A percentile compares a stretch with the other conserved stretches of the same genome.
Conservation (phyloP, 2,113 vertebrate genomes). For the Sinocyclocheilus anophthalmus region DNA sequence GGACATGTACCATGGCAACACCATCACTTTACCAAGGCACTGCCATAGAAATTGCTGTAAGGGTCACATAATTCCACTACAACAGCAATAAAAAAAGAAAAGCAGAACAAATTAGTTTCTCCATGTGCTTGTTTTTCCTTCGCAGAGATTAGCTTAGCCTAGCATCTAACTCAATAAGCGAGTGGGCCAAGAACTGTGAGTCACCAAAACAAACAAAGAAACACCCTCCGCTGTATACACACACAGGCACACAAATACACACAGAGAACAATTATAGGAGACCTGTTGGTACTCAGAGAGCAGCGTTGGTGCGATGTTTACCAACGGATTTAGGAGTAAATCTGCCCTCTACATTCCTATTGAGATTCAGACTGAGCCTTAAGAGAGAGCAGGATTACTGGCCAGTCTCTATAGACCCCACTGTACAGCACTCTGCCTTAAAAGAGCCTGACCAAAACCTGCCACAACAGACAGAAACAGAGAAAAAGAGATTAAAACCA, state of each 20-base stretch:
- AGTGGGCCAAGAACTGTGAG: constrained; percentile 49
- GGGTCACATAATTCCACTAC: neutral
- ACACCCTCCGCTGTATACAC: constrained; percentile 50
- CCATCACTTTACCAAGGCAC: neutral
- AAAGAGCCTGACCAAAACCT: constrained; percentile 48
- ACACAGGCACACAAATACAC: constrained; percentile 24
- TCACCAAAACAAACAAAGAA: constrained; percentile 53
- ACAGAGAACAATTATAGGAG: constrained; percentile 49
- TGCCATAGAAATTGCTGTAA: neutral
- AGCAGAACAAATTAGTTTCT: neutral
- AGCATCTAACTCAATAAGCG: constrained; percentile 35
- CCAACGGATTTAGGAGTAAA: constrained; percentile 61
- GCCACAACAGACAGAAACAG: constrained; percentile 29
- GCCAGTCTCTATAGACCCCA: constrained; percentile 53
- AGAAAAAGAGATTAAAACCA: constrained; percentile 23
- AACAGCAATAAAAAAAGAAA: neutral
- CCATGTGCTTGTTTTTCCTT: neutral
- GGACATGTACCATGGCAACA: neutral
- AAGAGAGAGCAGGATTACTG: constrained; percentile 57
- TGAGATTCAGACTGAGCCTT: constrained; percentile 60
- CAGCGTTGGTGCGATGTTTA: constrained; percentile 54
- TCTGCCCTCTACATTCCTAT: constrained; percentile 60
- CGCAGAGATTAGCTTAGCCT: constrained; percentile 26
- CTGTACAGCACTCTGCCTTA: constrained; percentile 51
- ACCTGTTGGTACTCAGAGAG: constrained; percentile 52